Evolutionary conservation across 2,888 invertebrate species (phyloP), one percentile per base, ranked within the genome.

Genomic region (Lithodes maja): DNA sequence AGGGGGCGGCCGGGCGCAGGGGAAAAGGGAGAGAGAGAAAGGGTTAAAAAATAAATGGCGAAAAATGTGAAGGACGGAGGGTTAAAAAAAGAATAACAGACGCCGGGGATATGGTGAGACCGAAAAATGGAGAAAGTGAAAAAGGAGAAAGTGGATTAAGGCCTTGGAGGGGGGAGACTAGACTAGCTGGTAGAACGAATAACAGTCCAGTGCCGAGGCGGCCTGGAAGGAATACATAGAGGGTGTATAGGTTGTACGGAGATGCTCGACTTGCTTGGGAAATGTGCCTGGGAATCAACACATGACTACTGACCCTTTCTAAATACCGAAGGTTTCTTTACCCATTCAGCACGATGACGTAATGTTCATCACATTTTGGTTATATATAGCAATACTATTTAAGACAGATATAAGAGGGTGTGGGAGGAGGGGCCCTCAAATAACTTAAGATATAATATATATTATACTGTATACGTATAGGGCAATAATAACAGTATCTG

Each of bases 81-180:
- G 15, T 12, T 3, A 53, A 49, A 52, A 77, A 52, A 52, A 77
- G 52, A 52, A 77, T 49, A 77, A 52, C 49, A 77, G 77, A 52
- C 50, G 77, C 77, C 49, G 33, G 77, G 77, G 77, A 77, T 77
- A 52, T 49, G 52, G 52, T 77, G 52, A 77, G 77, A 52, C 52
- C 3, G 77, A 77, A 52, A 77, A 52, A 77, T 49, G 52, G 77
- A 77, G 77, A 49, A 52, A 49, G 77, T 77, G 77, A 77, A 52
- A 77, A 52, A 77, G 77, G 77, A 52, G 52, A 77, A 52, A 77
- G 77, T 50, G 52, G 77, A 77, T 50, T 50, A 77, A 77, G 49
- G 52, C 52, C 5, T 3, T 9, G 52, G 9, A 49, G 77, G 52
- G 77, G 77, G 77, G 77, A 71, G 71, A 61, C 7, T 12, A 12